These are phyloP conservation scores for Vanessa cardui DNA, from an alignment of 2,888 invertebrate genomes.

Conservation along the genomic window DNA sequence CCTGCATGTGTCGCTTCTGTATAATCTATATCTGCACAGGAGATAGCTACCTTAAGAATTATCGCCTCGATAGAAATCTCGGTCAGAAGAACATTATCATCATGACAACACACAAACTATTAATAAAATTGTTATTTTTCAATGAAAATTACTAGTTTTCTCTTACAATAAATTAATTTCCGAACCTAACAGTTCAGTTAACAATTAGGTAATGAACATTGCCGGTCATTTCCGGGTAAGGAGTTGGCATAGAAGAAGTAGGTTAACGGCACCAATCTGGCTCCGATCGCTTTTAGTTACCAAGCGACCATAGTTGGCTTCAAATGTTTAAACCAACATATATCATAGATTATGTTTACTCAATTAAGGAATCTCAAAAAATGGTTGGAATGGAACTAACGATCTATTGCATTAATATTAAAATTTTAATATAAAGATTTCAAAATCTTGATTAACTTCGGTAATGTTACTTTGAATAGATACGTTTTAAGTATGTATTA, in stretches of 20 bases:
- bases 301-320: not conserved
- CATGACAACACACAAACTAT: no score
- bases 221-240: constrained; percentile 57
- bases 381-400: not conserved
- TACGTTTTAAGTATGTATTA: not conserved
- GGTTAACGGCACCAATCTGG: constrained; percentile 62
- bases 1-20: no score
- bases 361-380: not conserved
- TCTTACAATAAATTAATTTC: not conserved
- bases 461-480: no score
- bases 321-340: constrained; percentile 6
- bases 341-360: not conserved
- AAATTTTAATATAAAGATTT: no score
- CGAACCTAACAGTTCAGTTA: constrained; percentile 20
- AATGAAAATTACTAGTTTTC: not conserved
- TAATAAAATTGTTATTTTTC: no score
- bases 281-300: constrained; percentile 45
- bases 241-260: constrained; percentile 59
- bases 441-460: no score
- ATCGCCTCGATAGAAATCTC: no score
- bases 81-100: no score
- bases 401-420: no score
- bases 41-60: no score
- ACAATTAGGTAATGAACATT: constrained; percentile 42
- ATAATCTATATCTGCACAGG: no score